Percentiles rank a stretch among this genome's conserved stretches.
phyloP scores from a whole-genome alignment of 2,797 vertebrate species.

The Sebastiscus albofasciatus region DNA sequence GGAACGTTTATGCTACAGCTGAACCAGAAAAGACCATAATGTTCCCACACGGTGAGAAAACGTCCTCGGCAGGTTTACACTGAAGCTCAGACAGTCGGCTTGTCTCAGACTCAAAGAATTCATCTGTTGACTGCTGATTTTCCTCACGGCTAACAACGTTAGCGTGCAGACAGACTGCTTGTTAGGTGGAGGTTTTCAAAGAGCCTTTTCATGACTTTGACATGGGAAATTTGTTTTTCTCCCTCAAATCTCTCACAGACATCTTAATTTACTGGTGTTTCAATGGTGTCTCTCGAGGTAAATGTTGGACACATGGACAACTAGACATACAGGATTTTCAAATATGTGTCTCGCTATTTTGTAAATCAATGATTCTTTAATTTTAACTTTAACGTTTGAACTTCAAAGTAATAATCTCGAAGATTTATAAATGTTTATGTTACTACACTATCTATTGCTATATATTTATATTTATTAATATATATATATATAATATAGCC shows the following conservation, averaged over 20 bases:
- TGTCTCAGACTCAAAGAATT: conserved; percentile 15
- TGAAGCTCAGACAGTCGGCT: background rate
- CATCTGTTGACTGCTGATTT: conserved; percentile 15
- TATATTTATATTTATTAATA: too few species aligned
- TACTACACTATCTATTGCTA: too few species aligned
- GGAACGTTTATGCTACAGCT: background rate
- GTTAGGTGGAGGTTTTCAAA: conserved; percentile 12
- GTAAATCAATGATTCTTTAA: background rate
- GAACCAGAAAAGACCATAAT: background rate
- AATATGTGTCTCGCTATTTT: background rate
- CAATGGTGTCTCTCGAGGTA: background rate
- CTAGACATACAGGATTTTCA: background rate
- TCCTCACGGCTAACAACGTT: conserved; percentile 32
- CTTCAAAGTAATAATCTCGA: too few species aligned
- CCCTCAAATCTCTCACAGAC: background rate
- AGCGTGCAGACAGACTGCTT: conserved; percentile 12
- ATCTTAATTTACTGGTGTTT: conserved; percentile 10
- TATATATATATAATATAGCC: too few species aligned
- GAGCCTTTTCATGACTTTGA: background rate
- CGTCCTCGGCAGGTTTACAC: conserved; percentile 10
- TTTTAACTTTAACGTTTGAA: background rate
- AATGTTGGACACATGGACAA: background rate
- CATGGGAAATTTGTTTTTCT: conserved; percentile 6
- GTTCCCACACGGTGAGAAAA: background rate
- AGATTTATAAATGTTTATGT: too few species aligned